Conservation (phyloP, 1,140 invertebrate species). For the Papilio glaucus region DNA sequence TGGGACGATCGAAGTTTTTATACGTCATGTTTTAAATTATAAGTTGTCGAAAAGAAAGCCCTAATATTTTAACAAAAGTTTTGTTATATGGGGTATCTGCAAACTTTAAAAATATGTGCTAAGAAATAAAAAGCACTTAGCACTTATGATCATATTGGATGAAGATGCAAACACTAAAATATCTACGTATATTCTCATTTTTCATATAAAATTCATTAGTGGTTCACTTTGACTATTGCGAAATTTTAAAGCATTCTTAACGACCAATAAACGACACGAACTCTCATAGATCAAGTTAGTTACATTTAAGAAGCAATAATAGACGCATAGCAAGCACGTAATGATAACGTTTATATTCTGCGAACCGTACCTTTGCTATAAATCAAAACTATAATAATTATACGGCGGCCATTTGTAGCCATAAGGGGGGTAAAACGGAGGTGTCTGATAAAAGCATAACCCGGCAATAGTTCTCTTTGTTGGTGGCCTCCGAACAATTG, state of each 20-base stretch:
- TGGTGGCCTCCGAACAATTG: not conserved
- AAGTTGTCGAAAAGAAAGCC: too few species aligned
- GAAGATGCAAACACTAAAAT: too few species aligned
- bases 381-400: conserved; percentile 79
- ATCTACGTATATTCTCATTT: too few species aligned
- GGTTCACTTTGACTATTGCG: too few species aligned
- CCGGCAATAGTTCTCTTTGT: conserved; percentile 36
- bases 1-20: too few species aligned
- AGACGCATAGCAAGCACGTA: conserved; percentile 41
- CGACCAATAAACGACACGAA: not conserved
- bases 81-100: too few species aligned
- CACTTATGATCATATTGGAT: too few species aligned
- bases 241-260: conserved; percentile 18
- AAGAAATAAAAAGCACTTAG: too few species aligned
- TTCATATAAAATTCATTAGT: too few species aligned
- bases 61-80: too few species aligned
- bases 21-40: too few species aligned
- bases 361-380: conserved; percentile 63
- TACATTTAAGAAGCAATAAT: conserved; percentile 27
- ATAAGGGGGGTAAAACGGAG: conserved; percentile 58
- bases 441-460: conserved; percentile 47
- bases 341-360: conserved; percentile 74
- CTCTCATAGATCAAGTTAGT: not conserved
- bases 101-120: too few species aligned
- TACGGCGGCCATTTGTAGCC: conserved; percentile 65